Base-by-base conservation (phyloP, 2,888 invertebrate species). In the Calliscelio sp. region DNA sequence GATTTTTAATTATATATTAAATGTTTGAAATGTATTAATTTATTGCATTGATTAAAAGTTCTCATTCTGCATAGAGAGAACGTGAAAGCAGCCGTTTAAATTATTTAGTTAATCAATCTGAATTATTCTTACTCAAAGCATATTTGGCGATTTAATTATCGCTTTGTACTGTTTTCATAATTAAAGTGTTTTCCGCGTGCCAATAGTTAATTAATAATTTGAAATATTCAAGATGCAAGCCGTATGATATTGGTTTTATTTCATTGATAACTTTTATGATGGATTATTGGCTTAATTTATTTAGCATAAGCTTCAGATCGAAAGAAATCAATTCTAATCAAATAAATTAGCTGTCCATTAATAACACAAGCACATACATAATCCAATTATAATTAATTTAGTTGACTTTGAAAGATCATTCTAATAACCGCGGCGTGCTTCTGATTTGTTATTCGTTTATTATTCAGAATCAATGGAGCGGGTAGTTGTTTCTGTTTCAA, bases 371-470 rank as follows among this genome's bases (percentile, higher is more conserved):
- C n/a, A 65, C 32, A 28, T 28, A 16, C n/a, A 46, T 46, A 46
- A 46, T 28, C 49, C 65, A 46, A 28, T 65, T 49, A 65, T 32
- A 24, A 20, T 18, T 41, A 49, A 65, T 65, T 65, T 20, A 46
- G 41, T 65, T 65, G 41, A 65, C 65, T 65, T 49, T 49, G 65
- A n/a, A 14, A 28, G 46, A 46, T 46, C 46, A 46, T 63, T 46
- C n/a, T 46, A 46, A 63, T 63, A 63, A 16, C 10, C 28, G 44
- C 8, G 7, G 11, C 41, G 24, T 46, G 28, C 46, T 24, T 25
- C 32, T 44, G 16, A 63, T 16, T 44, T 11, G 3, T 24, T 18
- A 61, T 61, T 61, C 16, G 46, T 46, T 46, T n/a, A 63, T 25
- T 46, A 38, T 20, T 59, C 38, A n/a, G 32, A 18, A 22, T 57